phyloP scores from a whole-genome alignment of 2,888 invertebrate species.

The Helicoverpa assulta region DNA sequence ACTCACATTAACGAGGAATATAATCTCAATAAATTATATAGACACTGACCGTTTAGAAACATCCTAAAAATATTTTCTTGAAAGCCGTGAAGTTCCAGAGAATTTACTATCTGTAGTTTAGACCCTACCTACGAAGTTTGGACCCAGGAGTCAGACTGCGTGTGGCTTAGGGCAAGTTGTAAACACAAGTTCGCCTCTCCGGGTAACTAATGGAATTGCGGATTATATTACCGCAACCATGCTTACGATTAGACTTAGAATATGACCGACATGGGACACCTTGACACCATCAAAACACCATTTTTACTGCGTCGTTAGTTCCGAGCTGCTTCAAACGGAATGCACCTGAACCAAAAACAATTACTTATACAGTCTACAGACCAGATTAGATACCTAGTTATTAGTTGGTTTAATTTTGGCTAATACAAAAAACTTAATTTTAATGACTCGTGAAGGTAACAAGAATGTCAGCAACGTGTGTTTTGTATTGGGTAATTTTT shows the following conservation, averaged over 20 bases:
- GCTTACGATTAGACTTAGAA: constrained; percentile 57
- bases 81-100: constrained; percentile 23
- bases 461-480: too few species aligned
- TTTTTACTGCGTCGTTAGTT: constrained; percentile 50
- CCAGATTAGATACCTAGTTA: not conserved
- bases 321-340: constrained; percentile 35
- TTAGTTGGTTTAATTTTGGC: not conserved
- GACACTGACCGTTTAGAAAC: not conserved
- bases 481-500: too few species aligned
- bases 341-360: constrained; percentile 30
- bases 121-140: constrained; percentile 28
- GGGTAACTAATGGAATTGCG: constrained; percentile 75
- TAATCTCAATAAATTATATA: constrained; percentile 1
- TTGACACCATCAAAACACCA: constrained; percentile 58
- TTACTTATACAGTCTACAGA: constrained; percentile 17
- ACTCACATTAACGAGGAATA: not conserved
- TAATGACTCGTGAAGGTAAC: too few species aligned
- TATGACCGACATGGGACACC: constrained; percentile 60
- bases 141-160: constrained; percentile 18
- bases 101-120: constrained; percentile 43
- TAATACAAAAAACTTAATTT: not conserved
- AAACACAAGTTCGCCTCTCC: constrained; percentile 65
- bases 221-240: constrained; percentile 66
- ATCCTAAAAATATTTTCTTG: not conserved
- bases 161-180: constrained; percentile 51